Evolutionary conservation across 2,113 vertebrate species (phyloP), one percentile per base, ranked within the genome.

Genomic region (Lepus americanus): DNA sequence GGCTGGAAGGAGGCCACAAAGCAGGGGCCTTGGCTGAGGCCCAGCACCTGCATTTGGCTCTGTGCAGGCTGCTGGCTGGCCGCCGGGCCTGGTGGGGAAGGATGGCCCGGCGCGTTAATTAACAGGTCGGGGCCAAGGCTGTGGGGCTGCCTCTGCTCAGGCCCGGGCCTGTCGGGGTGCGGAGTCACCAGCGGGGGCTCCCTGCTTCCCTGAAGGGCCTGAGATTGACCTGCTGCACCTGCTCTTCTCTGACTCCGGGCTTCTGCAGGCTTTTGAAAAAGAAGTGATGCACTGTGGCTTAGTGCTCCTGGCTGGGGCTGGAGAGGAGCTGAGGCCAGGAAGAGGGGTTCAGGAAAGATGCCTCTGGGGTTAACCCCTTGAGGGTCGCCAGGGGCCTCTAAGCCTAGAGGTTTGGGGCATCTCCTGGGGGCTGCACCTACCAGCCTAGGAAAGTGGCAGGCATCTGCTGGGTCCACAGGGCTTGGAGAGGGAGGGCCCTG

Each of bases 31-130:
- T 98, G 98, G 98, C 98, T 96, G 97, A 98, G 97, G 96, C 98
- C 98, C 98, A 98, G 97, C 97, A 95, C 96, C 97, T 98, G 97
- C 98, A 98, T 98, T 98, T 98, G 98, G 98, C 98, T 97, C 87
- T 80, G 93, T 95, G 67, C 96, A 89, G 95, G 97, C 97, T 98
- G 98, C 98, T 97, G 91, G 87, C 44, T 89, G 96, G 98, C 92
- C 94, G 98, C 98, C 33, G 97, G 97, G 98, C 97, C 97, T 98
- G 98, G 94, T 90, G 96, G 97, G 96, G 97, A 98, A 98, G 97
- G 97, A 98, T 98, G 98, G 97, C 96, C 97, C 95, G 96, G 98
- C 61, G 95, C 96, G 82, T 97, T 98, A 98, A 98, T 98, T 98
- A 98, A 97, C 97, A 98, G 97, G 97, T 98, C 94, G 11, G 95